phyloP scores from a whole-genome alignment of 2,888 invertebrate genomes.

The Bembecia ichneumoniformis region DNA sequence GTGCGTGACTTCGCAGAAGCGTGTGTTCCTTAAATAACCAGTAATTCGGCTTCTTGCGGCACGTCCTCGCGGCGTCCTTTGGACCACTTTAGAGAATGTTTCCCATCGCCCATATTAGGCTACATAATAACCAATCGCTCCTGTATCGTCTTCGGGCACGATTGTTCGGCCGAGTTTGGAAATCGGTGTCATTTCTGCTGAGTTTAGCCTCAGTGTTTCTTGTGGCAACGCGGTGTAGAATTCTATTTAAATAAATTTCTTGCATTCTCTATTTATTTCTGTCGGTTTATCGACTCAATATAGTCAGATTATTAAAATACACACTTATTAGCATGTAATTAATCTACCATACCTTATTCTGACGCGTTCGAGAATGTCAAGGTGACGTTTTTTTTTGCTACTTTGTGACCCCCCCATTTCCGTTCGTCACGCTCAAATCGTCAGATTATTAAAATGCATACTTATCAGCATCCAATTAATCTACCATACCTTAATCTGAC shows the following conservation, averaged over 20 bases:
- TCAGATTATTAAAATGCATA: too few relatives aligned
- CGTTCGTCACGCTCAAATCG: too few relatives aligned
- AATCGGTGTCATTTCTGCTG: slow-evolving; percentile 41
- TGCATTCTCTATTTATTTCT: neutral
- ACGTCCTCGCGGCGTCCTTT: slow-evolving; percentile 67
- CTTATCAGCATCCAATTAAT: too few relatives aligned
- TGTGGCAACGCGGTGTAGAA: neutral
- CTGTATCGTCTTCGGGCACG: slow-evolving; percentile 34
- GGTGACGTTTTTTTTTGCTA: too few relatives aligned
- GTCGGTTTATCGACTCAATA: too few relatives aligned
- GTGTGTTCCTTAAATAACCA: slow-evolving; percentile 50
- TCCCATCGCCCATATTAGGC: slow-evolving; percentile 53
- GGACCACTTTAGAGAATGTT: slow-evolving; percentile 42
- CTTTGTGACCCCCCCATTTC: too few relatives aligned
- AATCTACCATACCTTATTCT: too few relatives aligned
- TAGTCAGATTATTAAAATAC: too few relatives aligned
- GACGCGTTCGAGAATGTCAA: too few relatives aligned
- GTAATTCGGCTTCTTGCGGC: slow-evolving; percentile 42
- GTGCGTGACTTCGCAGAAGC: slow-evolving; percentile 57
- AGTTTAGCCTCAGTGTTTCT: slow-evolving; percentile 2
- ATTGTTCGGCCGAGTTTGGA: slow-evolving; percentile 66
- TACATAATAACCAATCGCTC: slow-evolving; percentile 52
- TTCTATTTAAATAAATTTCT: neutral
- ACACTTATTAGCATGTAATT: too few relatives aligned
- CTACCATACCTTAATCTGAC: too few relatives aligned